Evolutionary conservation across 2,113 vertebrate species (phyloP).

Genomic region (Cygnus atratus): DNA sequence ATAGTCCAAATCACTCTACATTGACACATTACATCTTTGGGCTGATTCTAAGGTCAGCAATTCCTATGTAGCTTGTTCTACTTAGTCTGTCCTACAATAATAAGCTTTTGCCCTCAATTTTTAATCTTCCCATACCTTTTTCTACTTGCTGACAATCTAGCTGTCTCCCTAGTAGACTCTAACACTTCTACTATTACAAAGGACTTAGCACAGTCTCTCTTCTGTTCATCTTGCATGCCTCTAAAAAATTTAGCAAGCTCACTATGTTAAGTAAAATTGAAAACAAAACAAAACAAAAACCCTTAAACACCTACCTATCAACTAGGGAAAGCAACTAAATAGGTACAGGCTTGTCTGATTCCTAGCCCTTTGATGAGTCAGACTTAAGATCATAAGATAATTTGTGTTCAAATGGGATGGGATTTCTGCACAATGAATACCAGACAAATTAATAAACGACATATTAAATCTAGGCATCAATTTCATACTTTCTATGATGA

Average conservation of each 20-base stretch:
- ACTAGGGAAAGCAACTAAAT: neutral
- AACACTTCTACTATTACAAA: neutral
- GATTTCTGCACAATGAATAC: neutral
- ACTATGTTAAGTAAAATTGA: neutral
- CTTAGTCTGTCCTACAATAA: neutral
- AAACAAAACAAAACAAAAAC: neutral
- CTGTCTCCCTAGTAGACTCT: neutral
- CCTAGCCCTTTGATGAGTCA: neutral
- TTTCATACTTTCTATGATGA: neutral
- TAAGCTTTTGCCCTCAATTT: rapidly evolving
- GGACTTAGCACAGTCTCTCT: neutral
- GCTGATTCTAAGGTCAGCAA: neutral
- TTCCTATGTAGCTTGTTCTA: neutral
- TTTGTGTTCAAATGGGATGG: neutral
- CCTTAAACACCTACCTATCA: neutral
- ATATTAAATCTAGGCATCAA: neutral
- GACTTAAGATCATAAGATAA: neutral
- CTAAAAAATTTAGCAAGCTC: neutral
- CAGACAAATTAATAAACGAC: neutral
- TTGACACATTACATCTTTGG: neutral
- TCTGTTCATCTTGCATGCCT: neutral
- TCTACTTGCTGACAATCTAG: neutral
- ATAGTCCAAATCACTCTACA: neutral
- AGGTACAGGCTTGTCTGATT: neutral
- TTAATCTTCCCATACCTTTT: neutral